These are phyloP conservation scores for Euphonia xanthogaster DNA, from an alignment of 2,797 vertebrate genomes.

Conservation along the genomic window DNA sequence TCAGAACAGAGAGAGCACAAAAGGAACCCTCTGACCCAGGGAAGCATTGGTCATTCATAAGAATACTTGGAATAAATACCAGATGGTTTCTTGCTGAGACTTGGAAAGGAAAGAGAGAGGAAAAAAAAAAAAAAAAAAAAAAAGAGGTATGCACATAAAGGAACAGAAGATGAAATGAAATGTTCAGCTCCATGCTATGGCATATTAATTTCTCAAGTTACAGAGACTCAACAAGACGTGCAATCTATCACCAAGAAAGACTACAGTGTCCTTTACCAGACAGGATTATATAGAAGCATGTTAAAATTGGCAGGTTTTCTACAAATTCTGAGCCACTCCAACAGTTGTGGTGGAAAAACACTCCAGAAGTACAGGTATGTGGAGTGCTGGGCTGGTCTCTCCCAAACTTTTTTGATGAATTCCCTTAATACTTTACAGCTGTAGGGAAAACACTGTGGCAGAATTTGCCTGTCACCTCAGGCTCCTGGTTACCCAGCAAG, in stretches of 20 bases:
- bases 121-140: too few species aligned
- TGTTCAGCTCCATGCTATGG: neutral
- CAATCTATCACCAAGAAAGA: neutral
- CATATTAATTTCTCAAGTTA: neutral
- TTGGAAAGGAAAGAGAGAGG: neutral
- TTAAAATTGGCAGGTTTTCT: neutral
- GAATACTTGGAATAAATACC: neutral
- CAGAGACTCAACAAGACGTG: neutral
- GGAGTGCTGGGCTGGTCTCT: neutral
- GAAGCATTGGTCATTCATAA: neutral
- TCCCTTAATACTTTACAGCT: neutral
- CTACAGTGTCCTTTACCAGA: neutral
- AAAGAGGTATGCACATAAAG: neutral
- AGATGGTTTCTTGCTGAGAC: neutral
- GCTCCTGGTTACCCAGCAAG: neutral
- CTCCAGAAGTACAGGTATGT: neutral
- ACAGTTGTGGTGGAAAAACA: neutral
- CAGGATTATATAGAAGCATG: neutral
- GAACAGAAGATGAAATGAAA: neutral
- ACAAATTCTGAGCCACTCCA: neutral
- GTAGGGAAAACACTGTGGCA: neutral
- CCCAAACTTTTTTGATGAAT: neutral
- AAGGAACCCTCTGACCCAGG: neutral
- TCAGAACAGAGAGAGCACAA: neutral
- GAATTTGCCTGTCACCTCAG: neutral